phyloP scores from a whole-genome alignment of 1,140 invertebrate species.

The Thrips palmi region DNA sequence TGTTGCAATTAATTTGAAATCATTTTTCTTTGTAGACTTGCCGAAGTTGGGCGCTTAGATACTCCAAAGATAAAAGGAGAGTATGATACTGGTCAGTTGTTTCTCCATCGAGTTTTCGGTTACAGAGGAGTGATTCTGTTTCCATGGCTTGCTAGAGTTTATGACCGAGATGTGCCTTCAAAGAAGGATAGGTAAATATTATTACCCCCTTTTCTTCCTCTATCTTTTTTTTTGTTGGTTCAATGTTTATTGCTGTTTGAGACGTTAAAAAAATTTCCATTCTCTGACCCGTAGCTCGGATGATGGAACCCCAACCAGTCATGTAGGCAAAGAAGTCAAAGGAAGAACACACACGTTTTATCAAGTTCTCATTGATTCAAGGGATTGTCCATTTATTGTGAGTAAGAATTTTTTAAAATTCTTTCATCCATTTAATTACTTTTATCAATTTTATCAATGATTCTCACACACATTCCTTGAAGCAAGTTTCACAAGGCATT shows the following conservation, averaged over 20 bases:
- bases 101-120: slow-evolving; percentile 87
- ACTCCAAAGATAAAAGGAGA: slow-evolving; percentile 68
- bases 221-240: slow-evolving; percentile 4
- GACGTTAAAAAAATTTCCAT: slow-evolving; percentile 11
- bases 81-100: slow-evolving; percentile 89
- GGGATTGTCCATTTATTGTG: slow-evolving; percentile 91
- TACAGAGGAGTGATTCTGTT: slow-evolving; percentile 90
- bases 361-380: slow-evolving; percentile 87
- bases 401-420: slow-evolving; percentile 23
- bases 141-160: slow-evolving; percentile 86
- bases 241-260: neutral
- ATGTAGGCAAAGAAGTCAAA: slow-evolving; percentile 72
- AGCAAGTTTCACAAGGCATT: neutral
- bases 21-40: slow-evolving; percentile 32
- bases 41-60: slow-evolving; percentile 65
- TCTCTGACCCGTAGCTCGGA: slow-evolving; percentile 18
- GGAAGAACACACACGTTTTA: slow-evolving; percentile 87
- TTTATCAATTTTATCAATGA: slow-evolving; percentile 1
- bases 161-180: slow-evolving; percentile 69
- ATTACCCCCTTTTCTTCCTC: neutral
- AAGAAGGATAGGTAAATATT: slow-evolving; percentile 15
- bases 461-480: neutral
- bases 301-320: slow-evolving; percentile 25
- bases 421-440: neutral
- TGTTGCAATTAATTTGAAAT: too few relatives aligned